These are phyloP conservation scores for Scaptomyza caliginosa DNA, from an alignment of 2,888 invertebrate genomes.

Conservation along the genomic window DNA sequence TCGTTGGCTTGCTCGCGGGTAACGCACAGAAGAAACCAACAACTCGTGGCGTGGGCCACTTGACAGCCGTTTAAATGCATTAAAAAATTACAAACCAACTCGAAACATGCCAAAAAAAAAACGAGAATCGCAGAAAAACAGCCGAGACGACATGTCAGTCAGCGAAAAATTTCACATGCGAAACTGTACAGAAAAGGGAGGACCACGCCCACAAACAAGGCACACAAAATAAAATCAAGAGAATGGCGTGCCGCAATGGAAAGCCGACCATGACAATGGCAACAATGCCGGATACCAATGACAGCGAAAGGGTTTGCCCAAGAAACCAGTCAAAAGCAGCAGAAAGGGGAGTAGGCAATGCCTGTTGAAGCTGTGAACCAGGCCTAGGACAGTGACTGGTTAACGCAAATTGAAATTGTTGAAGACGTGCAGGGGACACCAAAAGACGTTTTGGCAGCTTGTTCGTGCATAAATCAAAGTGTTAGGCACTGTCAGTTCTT, in stretches of 20 bases:
- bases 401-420: conserved; percentile 69
- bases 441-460: conserved; percentile 63
- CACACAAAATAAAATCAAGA: conserved; percentile 63
- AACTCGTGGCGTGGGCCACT: conserved; percentile 54
- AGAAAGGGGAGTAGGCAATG: background rate
- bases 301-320: conserved; percentile 67
- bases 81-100: conserved; percentile 67
- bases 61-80: conserved; percentile 78
- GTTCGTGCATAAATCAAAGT: conserved; percentile 68
- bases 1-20: conserved; percentile 17
- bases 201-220: conserved; percentile 59
- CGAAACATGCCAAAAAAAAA: conserved; percentile 19
- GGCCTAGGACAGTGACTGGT: conserved; percentile 49
- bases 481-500: conserved; percentile 25
- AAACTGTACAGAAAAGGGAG: conserved; percentile 30
- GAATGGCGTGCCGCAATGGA: conserved; percentile 61
- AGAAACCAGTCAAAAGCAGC: conserved; percentile 1
- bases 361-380: conserved; percentile 46
- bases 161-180: conserved; percentile 61
- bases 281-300: conserved; percentile 43
- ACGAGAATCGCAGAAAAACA: conserved; percentile 6
- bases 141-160: conserved; percentile 52
- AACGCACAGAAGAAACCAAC: conserved; percentile 49
- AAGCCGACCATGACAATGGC: conserved; percentile 55
- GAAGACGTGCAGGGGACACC: conserved; percentile 46